Evolutionary conservation across 2,113 vertebrate genomes (phyloP).

Genomic region (Myotis davidii): DNA sequence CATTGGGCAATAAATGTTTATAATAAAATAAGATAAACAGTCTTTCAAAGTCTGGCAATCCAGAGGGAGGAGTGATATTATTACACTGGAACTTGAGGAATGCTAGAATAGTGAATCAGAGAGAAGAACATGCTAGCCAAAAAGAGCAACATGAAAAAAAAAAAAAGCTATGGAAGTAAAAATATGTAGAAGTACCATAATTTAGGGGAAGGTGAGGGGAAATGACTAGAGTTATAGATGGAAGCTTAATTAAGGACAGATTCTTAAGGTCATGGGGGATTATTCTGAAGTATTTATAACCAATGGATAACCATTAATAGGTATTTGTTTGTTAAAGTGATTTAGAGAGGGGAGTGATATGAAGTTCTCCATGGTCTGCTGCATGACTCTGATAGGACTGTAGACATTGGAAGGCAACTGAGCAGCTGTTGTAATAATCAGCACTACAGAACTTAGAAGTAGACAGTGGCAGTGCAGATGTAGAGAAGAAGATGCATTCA

Average conservation of each 20-base stretch:
- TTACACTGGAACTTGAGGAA: background rate
- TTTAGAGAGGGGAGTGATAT: background rate
- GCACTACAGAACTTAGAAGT: background rate
- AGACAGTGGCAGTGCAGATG: background rate
- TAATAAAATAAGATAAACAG: background rate
- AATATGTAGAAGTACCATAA: background rate
- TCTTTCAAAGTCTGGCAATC: background rate
- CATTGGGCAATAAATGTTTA: background rate
- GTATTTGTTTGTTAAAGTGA: background rate
- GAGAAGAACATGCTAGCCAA: background rate
- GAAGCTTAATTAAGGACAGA: background rate
- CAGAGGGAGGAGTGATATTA: background rate
- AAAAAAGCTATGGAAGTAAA: background rate
- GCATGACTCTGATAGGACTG: background rate
- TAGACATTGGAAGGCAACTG: background rate
- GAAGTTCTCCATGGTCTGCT: background rate
- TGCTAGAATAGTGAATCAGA: background rate
- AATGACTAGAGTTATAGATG: background rate
- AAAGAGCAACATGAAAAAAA: background rate
- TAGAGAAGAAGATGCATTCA: background rate
- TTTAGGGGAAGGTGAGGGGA: background rate
- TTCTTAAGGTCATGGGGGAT: background rate
- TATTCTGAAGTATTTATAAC: background rate
- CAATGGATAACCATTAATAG: background rate
- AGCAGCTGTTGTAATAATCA: background rate